Base-by-base conservation (phyloP, 1,140 invertebrate species). In the Acromyrmex echinatior region DNA sequence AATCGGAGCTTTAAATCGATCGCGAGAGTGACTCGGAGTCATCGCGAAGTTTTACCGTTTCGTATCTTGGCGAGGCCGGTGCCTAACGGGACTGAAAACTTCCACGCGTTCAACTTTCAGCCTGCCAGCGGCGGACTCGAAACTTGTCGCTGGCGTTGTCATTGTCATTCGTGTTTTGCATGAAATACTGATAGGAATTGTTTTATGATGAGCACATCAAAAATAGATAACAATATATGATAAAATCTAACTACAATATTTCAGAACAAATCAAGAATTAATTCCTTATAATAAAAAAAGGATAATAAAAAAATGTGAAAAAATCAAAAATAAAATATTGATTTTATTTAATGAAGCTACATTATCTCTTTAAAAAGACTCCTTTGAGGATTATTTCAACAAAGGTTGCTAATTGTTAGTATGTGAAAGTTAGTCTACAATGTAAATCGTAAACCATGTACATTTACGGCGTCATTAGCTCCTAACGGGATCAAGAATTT, bases 401-500 rank as follows among this genome's bases (percentile, higher is more conserved):
- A n/a, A 84, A n/a, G 14, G 28, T 49, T 7, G 39, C 28, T 21
- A 76, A 74, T 81, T 3, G 21, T 58, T 18, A 6, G 21, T 60
- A 60, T 25, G 51, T 28, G 70, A 76, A 84, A 76, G 45, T 35
- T 58, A 84, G 70, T 5, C 68, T 82, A 35, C 4, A 39, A 21
- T 62, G 56, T 74, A 76, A 76, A 89, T 78, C 65, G 70, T 56
- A 60, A 65, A 86, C 39, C 21, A 86, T 77, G 58, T 49, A 82
- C 62, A 71, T 71, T 58, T 78, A 82, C 68, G 86, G 76, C 88
- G 84, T 87, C 70, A 68, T 86, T 90, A 88, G 78, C 78, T 77
- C 62, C 86, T 91, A 91, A 91, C 82, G 89, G 90, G 87, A 91
- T 16, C 56, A 65, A 39, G 51, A 62, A 70, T 35, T 87, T 74